These are phyloP conservation scores for Rostratula benghalensis DNA, from an alignment of 2,113 vertebrate genomes.

Conservation along the genomic window DNA sequence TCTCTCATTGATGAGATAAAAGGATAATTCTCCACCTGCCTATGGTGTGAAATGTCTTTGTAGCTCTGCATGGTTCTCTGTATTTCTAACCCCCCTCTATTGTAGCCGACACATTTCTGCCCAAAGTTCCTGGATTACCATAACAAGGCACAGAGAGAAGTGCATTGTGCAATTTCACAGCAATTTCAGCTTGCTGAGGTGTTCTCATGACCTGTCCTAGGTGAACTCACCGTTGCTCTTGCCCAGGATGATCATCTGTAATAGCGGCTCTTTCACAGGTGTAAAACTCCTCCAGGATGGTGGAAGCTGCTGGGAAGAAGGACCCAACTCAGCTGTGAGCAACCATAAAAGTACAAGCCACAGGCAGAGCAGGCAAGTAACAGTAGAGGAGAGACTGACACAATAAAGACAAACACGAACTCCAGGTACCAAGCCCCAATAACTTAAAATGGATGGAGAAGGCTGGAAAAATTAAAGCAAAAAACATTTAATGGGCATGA, in stretches of 20 bases:
- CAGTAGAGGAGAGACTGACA: not conserved
- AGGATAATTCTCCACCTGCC: not conserved
- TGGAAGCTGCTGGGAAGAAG: not conserved
- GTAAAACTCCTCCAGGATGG: not conserved
- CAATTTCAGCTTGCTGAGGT: not conserved
- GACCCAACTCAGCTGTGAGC: not conserved
- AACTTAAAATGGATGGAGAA: not conserved
- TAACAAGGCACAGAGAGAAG: not conserved
- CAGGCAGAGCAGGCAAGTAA: not conserved
- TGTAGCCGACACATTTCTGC: not conserved
- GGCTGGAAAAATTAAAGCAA: not conserved
- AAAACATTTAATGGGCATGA: not conserved
- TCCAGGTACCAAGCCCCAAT: not conserved
- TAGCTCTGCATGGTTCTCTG: not conserved
- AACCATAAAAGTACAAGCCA: not conserved
- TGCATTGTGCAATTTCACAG: not conserved
- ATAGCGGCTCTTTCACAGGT: not conserved
- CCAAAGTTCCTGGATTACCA: not conserved
- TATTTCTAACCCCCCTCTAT: not conserved
- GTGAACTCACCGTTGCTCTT: not conserved
- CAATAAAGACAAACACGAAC: not conserved
- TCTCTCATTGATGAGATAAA: accelerated
- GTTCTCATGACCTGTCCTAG: not conserved
- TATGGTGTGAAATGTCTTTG: not conserved
- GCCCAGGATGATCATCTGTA: not conserved